Evolutionary conservation across 2,113 vertebrate genomes (phyloP).

Genomic region (Chelonoidis abingdonii): DNA sequence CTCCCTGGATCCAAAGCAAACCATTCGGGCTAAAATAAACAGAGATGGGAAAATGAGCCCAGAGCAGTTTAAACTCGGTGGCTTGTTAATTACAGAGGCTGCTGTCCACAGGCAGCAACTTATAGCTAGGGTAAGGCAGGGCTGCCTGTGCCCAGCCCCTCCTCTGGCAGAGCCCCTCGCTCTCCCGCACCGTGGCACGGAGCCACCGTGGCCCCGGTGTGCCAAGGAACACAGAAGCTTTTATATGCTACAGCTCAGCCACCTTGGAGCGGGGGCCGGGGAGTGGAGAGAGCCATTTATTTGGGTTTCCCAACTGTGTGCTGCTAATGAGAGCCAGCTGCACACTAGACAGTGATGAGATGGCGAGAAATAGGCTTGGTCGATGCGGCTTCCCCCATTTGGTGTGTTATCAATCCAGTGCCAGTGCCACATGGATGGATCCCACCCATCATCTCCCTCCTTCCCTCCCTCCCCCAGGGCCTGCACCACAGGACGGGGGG

Average conservation of each 20-base stretch:
- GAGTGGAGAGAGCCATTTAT: background rate
- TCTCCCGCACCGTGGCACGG: background rate
- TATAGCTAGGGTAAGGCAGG: background rate
- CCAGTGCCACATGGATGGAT: background rate
- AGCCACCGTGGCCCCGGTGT: fast-evolving
- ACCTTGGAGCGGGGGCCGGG: background rate
- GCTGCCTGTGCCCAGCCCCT: background rate
- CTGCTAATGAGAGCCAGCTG: background rate
- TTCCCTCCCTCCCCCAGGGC: background rate
- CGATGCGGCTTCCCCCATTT: background rate
- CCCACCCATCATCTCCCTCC: background rate
- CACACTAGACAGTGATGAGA: background rate
- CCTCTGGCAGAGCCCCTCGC: background rate
- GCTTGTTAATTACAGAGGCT: fast-evolving
- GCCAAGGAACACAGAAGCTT: background rate
- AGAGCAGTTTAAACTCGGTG: background rate
- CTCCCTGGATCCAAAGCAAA: fast-evolving
- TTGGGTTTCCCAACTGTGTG: background rate
- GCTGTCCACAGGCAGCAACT: background rate
- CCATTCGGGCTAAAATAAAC: background rate
- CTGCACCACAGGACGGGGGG: fast-evolving
- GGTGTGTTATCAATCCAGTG: background rate
- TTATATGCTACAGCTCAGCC: background rate
- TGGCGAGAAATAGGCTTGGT: background rate
- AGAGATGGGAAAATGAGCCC: background rate